These are phyloP conservation scores for Tapirus terrestris DNA, from an alignment of 2,113 vertebrate species.

Conservation along the genomic window DNA sequence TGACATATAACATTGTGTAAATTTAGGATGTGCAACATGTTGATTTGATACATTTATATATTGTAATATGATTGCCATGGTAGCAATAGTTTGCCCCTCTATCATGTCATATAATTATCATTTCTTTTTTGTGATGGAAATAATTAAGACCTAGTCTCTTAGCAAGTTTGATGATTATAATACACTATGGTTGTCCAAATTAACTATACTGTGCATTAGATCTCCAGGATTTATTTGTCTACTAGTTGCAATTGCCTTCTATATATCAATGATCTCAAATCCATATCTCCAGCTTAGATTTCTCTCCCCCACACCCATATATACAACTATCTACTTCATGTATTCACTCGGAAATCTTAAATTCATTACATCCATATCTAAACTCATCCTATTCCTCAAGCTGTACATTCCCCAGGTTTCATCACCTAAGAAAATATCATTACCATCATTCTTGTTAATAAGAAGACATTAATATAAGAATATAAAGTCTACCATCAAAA, in stretches of 20 bases:
- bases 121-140: not conserved
- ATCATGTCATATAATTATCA: not conserved
- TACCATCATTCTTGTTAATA: not conserved
- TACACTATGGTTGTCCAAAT: no score
- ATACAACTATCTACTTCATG: not conserved
- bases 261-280: no score
- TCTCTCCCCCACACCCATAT: not conserved
- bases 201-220: no score
- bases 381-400: not conserved
- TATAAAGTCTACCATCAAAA: not conserved
- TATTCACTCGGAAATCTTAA: not conserved
- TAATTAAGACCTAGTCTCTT: no score
- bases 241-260: no score
- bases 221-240: no score
- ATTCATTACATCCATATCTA: not conserved
- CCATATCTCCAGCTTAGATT: no score
- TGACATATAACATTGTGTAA: not conserved
- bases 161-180: no score
- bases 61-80: not conserved
- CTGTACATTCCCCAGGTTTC: not conserved
- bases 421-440: not conserved
- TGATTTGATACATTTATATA: not conserved
- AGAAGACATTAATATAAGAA: not conserved
- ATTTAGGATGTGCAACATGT: not conserved
- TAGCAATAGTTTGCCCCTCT: not conserved